These are phyloP conservation scores for Stenodema calcarata DNA, from an alignment of 2,888 invertebrate species.

Conservation along the genomic window DNA sequence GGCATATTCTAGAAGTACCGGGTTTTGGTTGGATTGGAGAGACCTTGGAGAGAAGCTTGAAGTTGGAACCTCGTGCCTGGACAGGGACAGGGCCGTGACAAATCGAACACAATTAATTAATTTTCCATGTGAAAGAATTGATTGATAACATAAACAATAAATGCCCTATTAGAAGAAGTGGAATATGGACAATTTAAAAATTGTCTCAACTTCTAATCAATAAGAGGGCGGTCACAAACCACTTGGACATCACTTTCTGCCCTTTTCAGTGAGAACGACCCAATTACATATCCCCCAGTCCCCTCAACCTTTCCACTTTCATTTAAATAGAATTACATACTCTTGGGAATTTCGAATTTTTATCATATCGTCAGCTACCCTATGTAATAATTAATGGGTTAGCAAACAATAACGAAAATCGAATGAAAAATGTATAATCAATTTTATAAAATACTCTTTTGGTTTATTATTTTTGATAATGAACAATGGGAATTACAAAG, in stretches of 20 bases:
- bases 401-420: no score
- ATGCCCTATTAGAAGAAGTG: neutral
- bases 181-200: constrained; percentile 5
- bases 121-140: neutral
- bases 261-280: neutral
- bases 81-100: constrained; percentile 18
- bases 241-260: neutral
- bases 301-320: neutral
- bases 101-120: neutral
- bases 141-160: neutral
- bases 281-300: neutral
- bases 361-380: no score
- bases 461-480: no score
- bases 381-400: no score
- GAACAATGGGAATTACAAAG: no score
- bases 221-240: no score
- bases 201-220: neutral
- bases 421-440: no score
- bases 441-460: no score
- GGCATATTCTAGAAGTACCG: neutral
- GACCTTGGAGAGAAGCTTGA: neutral
- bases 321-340: no score
- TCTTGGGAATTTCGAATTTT: no score
- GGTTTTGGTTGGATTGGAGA: neutral
- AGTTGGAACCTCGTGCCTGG: constrained; percentile 1